A percentile compares a stretch with the other conserved stretches of the same genome.
Conservation (phyloP, 2,888 invertebrate genomes). For the Odontothrips loti region DNA sequence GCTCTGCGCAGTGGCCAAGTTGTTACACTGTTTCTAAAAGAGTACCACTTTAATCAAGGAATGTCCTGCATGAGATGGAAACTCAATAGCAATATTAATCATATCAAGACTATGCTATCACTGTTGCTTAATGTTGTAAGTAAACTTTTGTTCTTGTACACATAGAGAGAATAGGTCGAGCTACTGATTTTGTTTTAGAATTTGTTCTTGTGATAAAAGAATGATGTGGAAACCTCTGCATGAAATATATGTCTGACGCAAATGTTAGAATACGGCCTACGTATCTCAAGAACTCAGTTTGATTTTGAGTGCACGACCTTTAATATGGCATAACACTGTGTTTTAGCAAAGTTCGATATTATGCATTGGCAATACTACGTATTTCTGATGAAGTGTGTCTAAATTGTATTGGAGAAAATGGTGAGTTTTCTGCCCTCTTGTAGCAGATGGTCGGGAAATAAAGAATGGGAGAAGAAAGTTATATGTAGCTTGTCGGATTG, state of each 20-base stretch:
- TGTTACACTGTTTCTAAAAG: too few relatives aligned
- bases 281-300: neutral
- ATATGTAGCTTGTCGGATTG: neutral
- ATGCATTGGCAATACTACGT: neutral
- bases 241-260: neutral
- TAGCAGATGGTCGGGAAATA: too few relatives aligned
- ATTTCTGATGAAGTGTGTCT: neutral
- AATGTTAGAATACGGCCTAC: neutral
- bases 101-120: conserved; percentile 17
- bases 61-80: neutral
- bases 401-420: too few relatives aligned
- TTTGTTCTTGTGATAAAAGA: neutral
- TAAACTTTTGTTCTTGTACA: neutral
- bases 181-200: neutral
- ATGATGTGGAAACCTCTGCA: neutral
- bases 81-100: conserved; percentile 21
- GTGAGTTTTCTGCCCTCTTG: too few relatives aligned
- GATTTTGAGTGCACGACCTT: neutral
- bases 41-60: too few relatives aligned
- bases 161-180: neutral
- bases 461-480: neutral
- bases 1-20: too few relatives aligned
- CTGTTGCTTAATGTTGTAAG: conserved; percentile 22
- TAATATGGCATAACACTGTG: neutral
- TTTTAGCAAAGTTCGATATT: neutral